Percentiles rank a stretch among this genome's conserved stretches.
phyloP scores from a whole-genome alignment of 2,888 invertebrate species.

The Nomada fabriciana region DNA sequence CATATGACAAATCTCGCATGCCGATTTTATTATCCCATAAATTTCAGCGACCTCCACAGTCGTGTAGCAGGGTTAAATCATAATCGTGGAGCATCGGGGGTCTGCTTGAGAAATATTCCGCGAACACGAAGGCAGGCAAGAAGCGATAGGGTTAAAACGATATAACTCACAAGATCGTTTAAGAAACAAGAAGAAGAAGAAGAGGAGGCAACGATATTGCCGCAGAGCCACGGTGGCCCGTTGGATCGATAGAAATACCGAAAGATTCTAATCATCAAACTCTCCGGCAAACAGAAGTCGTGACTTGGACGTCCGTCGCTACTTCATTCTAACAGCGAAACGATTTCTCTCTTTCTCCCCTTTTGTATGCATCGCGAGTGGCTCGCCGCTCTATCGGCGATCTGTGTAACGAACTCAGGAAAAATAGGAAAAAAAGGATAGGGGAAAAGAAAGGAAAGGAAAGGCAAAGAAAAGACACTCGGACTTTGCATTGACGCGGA shows the following conservation, averaged over 20 bases:
- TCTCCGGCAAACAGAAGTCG: constrained; percentile 70
- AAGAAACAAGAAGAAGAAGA: constrained; percentile 1
- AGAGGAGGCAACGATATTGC: constrained; percentile 23
- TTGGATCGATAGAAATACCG: constrained; percentile 59
- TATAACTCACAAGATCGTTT: constrained; percentile 32
- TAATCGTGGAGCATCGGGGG: constrained; percentile 32
- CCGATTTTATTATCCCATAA: neutral
- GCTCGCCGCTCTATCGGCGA: constrained; percentile 47
- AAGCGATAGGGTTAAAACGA: constrained; percentile 31
- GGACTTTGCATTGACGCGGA: constrained; percentile 59
- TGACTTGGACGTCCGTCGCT: constrained; percentile 62
- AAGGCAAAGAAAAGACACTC: constrained; percentile 1
- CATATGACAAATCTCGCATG: neutral
- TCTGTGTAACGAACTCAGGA: constrained; percentile 32
- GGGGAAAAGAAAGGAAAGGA: neutral
- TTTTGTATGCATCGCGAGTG: constrained; percentile 28
- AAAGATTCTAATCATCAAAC: constrained; percentile 66
- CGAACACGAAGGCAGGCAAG: neutral
- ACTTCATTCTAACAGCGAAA: constrained; percentile 48
- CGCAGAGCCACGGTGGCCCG: constrained; percentile 31
- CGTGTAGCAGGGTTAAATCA: constrained; percentile 28
- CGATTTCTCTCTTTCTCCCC: neutral
- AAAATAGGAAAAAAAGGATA: neutral
- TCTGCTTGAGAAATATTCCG: constrained; percentile 16
- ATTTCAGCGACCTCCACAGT: neutral